Conservation (phyloP, 2,797 vertebrate species). For the Leuciscus waleckii region DNA sequence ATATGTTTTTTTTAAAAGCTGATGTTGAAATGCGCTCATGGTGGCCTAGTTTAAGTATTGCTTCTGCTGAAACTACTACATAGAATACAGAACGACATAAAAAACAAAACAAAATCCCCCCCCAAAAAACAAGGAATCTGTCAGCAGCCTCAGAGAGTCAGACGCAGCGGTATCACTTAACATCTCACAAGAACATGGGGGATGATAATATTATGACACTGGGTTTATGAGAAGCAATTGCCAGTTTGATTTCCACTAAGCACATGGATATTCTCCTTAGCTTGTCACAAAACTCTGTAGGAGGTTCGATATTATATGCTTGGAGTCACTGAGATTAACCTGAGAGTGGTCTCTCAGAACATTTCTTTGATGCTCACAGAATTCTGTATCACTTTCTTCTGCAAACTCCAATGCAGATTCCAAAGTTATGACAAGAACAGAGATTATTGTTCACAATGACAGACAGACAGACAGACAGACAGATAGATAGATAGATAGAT, state of each 20-base stretch:
- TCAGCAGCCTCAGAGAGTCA: slow-evolving; percentile 28
- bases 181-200: slow-evolving; percentile 37
- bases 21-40: slow-evolving; percentile 64
- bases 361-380: slow-evolving; percentile 6
- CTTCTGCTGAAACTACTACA: slow-evolving; percentile 20
- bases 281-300: slow-evolving; percentile 48
- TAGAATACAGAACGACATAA: slow-evolving; percentile 17
- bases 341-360: slow-evolving; percentile 5
- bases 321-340: slow-evolving; percentile 29
- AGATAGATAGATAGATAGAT: neutral
- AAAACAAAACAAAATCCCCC: neutral
- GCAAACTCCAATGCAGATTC: neutral
- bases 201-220: slow-evolving; percentile 49
- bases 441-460: neutral
- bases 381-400: slow-evolving; percentile 17
- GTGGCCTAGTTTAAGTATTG: slow-evolving; percentile 59
- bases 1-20: slow-evolving; percentile 69
- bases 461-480: fast-evolving
- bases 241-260: slow-evolving; percentile 49
- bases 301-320: slow-evolving; percentile 21
- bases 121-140: slow-evolving; percentile 32
- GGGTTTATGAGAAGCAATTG: slow-evolving; percentile 47
- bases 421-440: neutral
- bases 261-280: slow-evolving; percentile 34
- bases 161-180: slow-evolving; percentile 42